Evolutionary conservation across 2,113 vertebrate species (phyloP).

Genomic region (Zonotrichia leucophrys): DNA sequence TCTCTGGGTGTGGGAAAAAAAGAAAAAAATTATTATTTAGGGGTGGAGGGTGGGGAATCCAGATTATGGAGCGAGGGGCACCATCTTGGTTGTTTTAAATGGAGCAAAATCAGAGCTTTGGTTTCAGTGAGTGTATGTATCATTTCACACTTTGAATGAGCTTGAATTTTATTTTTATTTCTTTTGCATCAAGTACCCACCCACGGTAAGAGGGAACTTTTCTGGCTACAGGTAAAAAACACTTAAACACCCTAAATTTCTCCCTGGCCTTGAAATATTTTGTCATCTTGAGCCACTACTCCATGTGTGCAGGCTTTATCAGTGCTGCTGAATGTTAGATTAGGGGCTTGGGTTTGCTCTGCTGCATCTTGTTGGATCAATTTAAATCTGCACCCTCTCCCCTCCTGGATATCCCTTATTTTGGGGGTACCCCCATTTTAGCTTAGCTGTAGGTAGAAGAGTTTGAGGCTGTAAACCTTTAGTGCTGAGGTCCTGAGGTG

Average conservation of each 20-base stretch:
- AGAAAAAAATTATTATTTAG: background rate
- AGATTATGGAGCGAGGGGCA: background rate
- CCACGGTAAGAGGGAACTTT: background rate
- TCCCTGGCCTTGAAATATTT: background rate
- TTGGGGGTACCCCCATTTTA: background rate
- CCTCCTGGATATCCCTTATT: background rate
- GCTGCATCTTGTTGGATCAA: background rate
- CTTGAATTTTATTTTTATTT: background rate
- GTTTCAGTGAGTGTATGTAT: background rate
- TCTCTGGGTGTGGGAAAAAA: background rate
- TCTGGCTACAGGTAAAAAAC: background rate
- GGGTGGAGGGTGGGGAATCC: background rate
- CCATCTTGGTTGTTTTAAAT: background rate
- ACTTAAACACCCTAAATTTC: background rate
- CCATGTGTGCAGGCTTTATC: background rate
- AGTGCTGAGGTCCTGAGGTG: background rate
- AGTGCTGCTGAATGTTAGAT: background rate
- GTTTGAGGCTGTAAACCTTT: background rate
- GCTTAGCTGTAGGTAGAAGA: background rate
- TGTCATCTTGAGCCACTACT: accelerated
- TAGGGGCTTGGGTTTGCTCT: background rate
- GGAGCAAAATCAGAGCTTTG: background rate
- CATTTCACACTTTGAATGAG: background rate
- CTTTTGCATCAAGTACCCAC: background rate
- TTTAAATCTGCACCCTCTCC: background rate